phyloP scores from a whole-genome alignment of 1,140 invertebrate genomes.

The Tetramorium simillimum region DNA sequence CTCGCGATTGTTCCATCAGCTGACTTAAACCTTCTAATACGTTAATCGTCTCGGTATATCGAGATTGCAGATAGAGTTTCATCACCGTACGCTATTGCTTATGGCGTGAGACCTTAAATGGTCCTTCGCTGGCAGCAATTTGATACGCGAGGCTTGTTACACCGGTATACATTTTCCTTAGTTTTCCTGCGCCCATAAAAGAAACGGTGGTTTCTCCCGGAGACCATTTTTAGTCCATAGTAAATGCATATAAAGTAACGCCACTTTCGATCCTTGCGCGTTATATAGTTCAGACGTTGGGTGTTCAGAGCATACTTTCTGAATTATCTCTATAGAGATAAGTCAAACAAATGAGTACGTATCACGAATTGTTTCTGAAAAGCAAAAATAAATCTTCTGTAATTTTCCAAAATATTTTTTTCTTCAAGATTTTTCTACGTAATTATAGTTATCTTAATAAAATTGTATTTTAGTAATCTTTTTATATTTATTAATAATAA shows the following conservation, averaged over 20 bases:
- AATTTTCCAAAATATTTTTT: neutral
- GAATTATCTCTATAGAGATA: neutral
- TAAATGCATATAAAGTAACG: constrained; percentile 48
- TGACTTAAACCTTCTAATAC: constrained; percentile 68
- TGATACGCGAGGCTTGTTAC: constrained; percentile 71
- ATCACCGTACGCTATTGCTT: constrained; percentile 71
- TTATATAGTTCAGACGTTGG: neutral
- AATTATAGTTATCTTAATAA: neutral
- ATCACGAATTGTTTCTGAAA: neutral
- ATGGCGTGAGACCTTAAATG: constrained; percentile 72
- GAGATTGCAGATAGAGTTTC: constrained; percentile 73
- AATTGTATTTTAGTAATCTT: neutral
- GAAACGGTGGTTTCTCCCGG: constrained; percentile 62
- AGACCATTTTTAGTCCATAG: constrained; percentile 64
- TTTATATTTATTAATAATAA: neutral
- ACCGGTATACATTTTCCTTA: constrained; percentile 66
- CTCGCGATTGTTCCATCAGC: constrained; percentile 34
- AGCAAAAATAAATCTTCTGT: neutral
- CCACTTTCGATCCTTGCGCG: constrained; percentile 51
- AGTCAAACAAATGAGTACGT: too few relatives aligned
- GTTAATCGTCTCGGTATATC: constrained; percentile 66
- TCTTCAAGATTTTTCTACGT: neutral
- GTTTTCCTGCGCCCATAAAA: constrained; percentile 65
- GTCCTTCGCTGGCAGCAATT: constrained; percentile 72
- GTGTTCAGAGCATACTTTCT: neutral